Conservation (phyloP, 2,113 vertebrate species). For the Amphiprion percula region DNA sequence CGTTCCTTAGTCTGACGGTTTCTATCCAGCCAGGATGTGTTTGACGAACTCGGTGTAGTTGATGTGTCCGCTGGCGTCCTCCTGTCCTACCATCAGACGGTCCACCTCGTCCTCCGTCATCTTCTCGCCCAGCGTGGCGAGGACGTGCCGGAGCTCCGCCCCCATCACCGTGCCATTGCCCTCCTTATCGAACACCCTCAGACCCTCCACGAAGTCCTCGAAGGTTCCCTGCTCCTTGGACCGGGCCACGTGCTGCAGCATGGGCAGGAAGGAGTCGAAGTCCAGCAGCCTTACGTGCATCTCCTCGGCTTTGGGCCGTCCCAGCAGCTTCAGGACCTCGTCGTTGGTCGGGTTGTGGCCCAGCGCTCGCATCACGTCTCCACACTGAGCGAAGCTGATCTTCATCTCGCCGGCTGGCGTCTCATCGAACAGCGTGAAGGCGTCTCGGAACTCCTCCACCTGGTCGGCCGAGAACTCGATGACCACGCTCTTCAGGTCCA, state of each 20-base stretch:
- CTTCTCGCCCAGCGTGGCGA: constrained; percentile 84
- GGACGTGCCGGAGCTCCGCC: constrained; percentile 87
- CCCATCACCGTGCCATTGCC: constrained; percentile 85
- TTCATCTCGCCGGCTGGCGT: constrained; percentile 92
- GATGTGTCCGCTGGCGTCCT: constrained; percentile 94
- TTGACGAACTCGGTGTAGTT: constrained; percentile 96
- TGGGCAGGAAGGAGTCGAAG: constrained; percentile 95
- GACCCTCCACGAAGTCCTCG: constrained; percentile 97
- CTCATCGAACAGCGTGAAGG: constrained; percentile 94
- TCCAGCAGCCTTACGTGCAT: constrained; percentile 91
- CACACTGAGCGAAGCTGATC: constrained; percentile 92
- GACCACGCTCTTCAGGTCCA: constrained; percentile 78
- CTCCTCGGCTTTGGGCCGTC: constrained; percentile 93
- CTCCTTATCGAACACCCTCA: constrained; percentile 88
- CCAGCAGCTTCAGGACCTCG: constrained; percentile 93
- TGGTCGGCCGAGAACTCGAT: constrained; percentile 89
- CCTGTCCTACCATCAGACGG: constrained; percentile 93
- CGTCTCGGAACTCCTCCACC: constrained; percentile 95
- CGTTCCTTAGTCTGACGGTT: too few species aligned
- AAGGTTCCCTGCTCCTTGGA: constrained; percentile 95
- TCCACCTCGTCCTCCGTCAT: constrained; percentile 89
- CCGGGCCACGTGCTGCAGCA: constrained; percentile 93
- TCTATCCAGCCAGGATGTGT: constrained; percentile 85
- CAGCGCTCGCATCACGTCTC: constrained; percentile 93
- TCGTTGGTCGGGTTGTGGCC: constrained; percentile 98